Evolutionary conservation across 2,888 invertebrate species (phyloP).

Genomic region (Panopea generosa): DNA sequence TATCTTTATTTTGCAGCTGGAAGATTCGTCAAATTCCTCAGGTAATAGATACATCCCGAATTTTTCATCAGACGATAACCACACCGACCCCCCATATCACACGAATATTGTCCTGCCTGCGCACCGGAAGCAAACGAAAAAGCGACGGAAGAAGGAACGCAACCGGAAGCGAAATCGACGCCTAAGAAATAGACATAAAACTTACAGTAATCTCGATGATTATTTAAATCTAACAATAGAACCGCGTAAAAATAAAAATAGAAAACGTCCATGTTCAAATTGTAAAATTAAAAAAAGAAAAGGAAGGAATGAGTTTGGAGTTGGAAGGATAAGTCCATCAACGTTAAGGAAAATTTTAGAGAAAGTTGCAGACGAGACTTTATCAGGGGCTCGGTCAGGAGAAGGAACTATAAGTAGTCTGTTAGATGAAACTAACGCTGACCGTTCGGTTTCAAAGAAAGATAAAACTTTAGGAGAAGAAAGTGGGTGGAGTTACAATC

Average conservation of each 20-base stretch:
- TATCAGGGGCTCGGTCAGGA: constrained; percentile 59
- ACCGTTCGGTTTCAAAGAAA: background rate
- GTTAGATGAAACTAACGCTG: constrained; percentile 5
- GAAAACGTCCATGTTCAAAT: constrained; percentile 39
- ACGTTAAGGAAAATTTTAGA: constrained; percentile 56
- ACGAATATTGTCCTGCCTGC: constrained; percentile 48
- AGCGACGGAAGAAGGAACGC: constrained; percentile 52
- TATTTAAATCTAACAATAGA: constrained; percentile 50
- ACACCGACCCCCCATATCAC: constrained; percentile 40
- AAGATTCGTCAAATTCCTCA: constrained; percentile 25
- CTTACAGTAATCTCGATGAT: constrained; percentile 36
- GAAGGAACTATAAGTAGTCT: constrained; percentile 50
- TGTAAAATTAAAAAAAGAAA: constrained; percentile 63
- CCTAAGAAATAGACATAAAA: constrained; percentile 24
- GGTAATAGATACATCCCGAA: constrained; percentile 37
- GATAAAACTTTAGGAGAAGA: constrained; percentile 1
- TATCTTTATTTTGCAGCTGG: constrained; percentile 29
- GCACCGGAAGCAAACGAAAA: constrained; percentile 49
- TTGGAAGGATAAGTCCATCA: constrained; percentile 40
- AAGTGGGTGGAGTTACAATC: constrained; percentile 51
- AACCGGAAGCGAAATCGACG: constrained; percentile 33
- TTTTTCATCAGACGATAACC: constrained; percentile 25
- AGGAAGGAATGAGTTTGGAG: constrained; percentile 37
- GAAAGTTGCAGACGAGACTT: constrained; percentile 58
- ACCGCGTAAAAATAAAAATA: constrained; percentile 36